Evolutionary conservation across 1,140 invertebrate species (phyloP), one percentile per base, ranked within the genome.

Genomic region (Lepidurus apus): DNA sequence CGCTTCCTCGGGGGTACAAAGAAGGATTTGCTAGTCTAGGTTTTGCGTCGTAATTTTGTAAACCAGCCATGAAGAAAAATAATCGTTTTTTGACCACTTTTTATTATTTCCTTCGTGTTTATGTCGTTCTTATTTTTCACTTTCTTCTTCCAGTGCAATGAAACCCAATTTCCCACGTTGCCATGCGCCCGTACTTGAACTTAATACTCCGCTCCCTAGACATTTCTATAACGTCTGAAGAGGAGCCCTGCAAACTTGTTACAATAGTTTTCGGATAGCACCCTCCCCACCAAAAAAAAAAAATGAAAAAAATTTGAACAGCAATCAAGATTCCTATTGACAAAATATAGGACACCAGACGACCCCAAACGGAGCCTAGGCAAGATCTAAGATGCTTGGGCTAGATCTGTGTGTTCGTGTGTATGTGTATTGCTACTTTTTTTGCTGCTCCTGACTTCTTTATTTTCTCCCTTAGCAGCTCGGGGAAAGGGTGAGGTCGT

Each of bases 321-420:
- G 53, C 53, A 65, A 65, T 65, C 53, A 65, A 65, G 53, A n/a
- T 65, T 21, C 21, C 53, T 65, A 65, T 65, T 65, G 53, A 65
- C 53, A 65, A 21, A 21, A 65, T 65, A 65, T 34, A 65, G 53
- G 53, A 21, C 53, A 65, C 8, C 53, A 65, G 53, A 65, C 21
- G 53, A 65, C 53, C 21, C 53, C 53, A 65, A 7, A 8, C 17
- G 45, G 17, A 47, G 45, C 21, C 53, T 17, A 65, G 17, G 53
- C 17, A 65, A 65, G 53, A 13, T 9, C 53, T 65, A 21, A n/a
- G 21, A 65, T 65, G 13, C 53, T 65, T 1, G 4, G 1, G 34
- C 34, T 34, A 34, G 34, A n/a, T 65, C 21, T 9, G 17, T 65
- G n/a, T 17, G 21, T 65, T 65, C 53, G 4, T 65, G 21, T 65